Percentiles rank a stretch among this genome's conserved stretches.
phyloP scores from a whole-genome alignment of 2,888 invertebrate species.

The Nemurella pictetii region DNA sequence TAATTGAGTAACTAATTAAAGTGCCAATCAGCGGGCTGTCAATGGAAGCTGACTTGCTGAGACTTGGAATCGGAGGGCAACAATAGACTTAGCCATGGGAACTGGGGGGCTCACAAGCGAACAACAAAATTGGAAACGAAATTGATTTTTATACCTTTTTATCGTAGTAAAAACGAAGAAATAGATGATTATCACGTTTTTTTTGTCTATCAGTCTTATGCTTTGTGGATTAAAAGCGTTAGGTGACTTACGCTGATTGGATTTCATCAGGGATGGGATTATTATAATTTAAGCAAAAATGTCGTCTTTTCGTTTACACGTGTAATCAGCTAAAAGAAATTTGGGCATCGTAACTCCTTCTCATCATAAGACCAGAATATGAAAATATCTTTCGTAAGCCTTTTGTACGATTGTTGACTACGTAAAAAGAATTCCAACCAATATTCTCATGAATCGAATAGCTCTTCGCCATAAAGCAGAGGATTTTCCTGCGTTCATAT shows the following conservation, averaged over 20 bases:
- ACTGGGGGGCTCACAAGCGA: not conserved
- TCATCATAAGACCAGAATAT: not conserved
- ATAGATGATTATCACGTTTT: not conserved
- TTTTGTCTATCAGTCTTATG: not conserved
- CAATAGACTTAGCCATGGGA: not conserved
- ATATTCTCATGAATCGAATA: not conserved
- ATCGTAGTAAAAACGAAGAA: not conserved
- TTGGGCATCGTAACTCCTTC: not conserved
- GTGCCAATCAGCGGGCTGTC: not conserved
- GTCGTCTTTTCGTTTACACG: not conserved
- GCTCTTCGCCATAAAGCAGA: not conserved
- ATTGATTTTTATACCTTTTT: not conserved
- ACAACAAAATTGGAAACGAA: not conserved
- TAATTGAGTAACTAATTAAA: not conserved
- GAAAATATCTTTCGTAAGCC: not conserved
- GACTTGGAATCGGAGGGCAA: not conserved
- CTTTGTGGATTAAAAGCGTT: not conserved
- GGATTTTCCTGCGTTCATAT: not conserved
- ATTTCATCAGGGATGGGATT: not conserved
- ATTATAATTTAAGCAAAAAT: not conserved
- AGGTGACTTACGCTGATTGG: not conserved
- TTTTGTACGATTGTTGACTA: not conserved
- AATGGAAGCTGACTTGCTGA: not conserved
- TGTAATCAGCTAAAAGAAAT: not conserved
- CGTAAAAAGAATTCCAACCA: not conserved